Evolutionary conservation across 2,888 invertebrate genomes (phyloP), one percentile per base, ranked within the genome.

Genomic region (Trimorus sp.): DNA sequence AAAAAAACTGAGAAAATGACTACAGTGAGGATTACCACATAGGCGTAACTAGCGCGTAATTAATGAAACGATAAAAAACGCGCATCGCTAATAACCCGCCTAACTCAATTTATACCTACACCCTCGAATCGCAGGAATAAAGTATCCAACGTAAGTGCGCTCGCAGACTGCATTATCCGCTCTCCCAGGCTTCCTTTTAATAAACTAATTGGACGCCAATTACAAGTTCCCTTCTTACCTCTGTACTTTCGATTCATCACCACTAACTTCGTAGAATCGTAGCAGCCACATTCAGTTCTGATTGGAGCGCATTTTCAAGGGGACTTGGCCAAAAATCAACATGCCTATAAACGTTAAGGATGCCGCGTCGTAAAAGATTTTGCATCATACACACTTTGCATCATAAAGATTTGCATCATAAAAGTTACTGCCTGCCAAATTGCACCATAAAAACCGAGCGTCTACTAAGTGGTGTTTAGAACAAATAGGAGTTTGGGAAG

Each of bases 141-240:
- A 66, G 26, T 58, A 58, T 58, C 40, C 37, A 58, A 58, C 14
- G 7, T 49, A 58, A 58, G 38, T 36, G 16, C 49, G 37, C 16
- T 4, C 42, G 16, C 2, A 26, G 26, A 36, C 45, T 45, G 14
- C 14, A 51, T 51, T 40, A 51, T 53, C 15, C 16, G 15, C 51
- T 53, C 51, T 38, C 37, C 14, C 26, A 54, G 66, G 48, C 45
- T 26, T 62, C 40, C 15, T 66, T 66, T 54, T 37, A 53, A 53
- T 42, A 40, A 54, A 66, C 66, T 66, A 66, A 66, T 66, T 66
- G 53, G 54, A 15, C 42, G n/a, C 54, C 54, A 66, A 66, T 66
- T 66, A 54, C 40, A 40, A 38, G 7, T 51, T 40, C 54, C 51
- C 15, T 66, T 26, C n/a, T 53, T 49, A 49, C 51, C 9, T 59